Evolutionary conservation across 2,797 vertebrate genomes (phyloP).

Genomic region (Siniperca undulata): DNA sequence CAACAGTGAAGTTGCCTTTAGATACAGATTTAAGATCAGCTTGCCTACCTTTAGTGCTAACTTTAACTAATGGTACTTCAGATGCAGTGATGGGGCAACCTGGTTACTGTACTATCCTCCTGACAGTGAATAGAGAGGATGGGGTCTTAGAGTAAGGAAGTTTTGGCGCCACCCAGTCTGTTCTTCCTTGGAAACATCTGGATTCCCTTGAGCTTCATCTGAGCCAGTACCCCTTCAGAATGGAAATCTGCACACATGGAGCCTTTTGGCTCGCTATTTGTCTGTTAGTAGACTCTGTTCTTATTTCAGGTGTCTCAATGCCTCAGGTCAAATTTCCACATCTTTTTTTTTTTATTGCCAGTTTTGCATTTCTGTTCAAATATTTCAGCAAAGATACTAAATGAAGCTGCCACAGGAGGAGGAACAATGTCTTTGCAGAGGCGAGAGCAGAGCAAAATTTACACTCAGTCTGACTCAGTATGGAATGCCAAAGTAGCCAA

Average conservation of each 20-base stretch:
- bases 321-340: constrained; percentile 71
- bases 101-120: constrained; percentile 12
- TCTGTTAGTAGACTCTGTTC: constrained; percentile 46
- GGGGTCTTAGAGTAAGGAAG: constrained; percentile 29
- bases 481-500: not conserved
- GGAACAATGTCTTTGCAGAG: not conserved
- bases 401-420: constrained; percentile 41
- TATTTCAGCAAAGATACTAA: constrained; percentile 24
- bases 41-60: constrained; percentile 50
- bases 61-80: constrained; percentile 28
- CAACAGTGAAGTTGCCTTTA: constrained; percentile 61
- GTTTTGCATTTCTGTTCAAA: constrained; percentile 38
- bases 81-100: constrained; percentile 31
- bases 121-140: constrained; percentile 20
- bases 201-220: constrained; percentile 54
- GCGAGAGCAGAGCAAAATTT: constrained; percentile 21
- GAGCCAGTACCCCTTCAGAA: constrained; percentile 76
- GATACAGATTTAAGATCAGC: constrained; percentile 51
- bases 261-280: constrained; percentile 13
- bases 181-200: constrained; percentile 46
- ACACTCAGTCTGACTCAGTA: not conserved
- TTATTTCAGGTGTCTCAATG: constrained; percentile 72
- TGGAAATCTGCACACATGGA: constrained; percentile 78
- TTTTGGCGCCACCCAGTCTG: not conserved
- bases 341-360: constrained; percentile 19